These are phyloP conservation scores for Babylonia areolata DNA, from an alignment of 1,140 invertebrate species.

Conservation along the genomic window DNA sequence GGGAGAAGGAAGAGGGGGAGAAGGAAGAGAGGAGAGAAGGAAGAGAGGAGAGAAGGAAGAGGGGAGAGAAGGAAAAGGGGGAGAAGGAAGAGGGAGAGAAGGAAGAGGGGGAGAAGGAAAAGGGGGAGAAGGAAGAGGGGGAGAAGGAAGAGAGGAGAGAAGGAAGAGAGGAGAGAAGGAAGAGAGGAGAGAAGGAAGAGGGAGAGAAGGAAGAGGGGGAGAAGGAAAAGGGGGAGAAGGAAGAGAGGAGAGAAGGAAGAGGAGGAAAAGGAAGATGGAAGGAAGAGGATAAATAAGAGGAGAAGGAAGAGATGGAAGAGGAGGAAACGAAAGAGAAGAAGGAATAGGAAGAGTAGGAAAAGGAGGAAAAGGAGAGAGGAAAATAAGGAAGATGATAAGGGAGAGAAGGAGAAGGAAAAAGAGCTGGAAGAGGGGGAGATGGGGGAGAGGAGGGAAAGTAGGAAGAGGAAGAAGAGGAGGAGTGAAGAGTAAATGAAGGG, in stretches of 20 bases:
- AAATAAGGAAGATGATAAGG: too few relatives aligned
- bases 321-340: constrained; percentile 16
- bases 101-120: neutral
- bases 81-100: neutral
- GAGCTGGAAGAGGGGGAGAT: neutral
- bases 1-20: constrained; percentile 8
- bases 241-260: neutral
- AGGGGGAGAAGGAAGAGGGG: neutral
- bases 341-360: constrained; percentile 8
- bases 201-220: too few relatives aligned
- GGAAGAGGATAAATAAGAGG: constrained; percentile 9
- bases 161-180: too few relatives aligned
- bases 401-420: neutral
- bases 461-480: neutral
- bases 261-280: neutral
- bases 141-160: neutral
- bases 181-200: too few relatives aligned
- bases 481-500: too few relatives aligned
- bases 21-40: neutral
- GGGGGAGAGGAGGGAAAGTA: neutral
- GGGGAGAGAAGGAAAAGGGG: neutral
- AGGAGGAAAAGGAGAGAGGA: neutral
- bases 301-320: neutral
- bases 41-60: too few relatives aligned
- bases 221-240: too few relatives aligned